Percentiles rank a stretch among this genome's conserved stretches.
These are phyloP conservation scores for Nettapus auritus DNA, from an alignment of 2,113 vertebrate genomes.

Conservation along the genomic window DNA sequence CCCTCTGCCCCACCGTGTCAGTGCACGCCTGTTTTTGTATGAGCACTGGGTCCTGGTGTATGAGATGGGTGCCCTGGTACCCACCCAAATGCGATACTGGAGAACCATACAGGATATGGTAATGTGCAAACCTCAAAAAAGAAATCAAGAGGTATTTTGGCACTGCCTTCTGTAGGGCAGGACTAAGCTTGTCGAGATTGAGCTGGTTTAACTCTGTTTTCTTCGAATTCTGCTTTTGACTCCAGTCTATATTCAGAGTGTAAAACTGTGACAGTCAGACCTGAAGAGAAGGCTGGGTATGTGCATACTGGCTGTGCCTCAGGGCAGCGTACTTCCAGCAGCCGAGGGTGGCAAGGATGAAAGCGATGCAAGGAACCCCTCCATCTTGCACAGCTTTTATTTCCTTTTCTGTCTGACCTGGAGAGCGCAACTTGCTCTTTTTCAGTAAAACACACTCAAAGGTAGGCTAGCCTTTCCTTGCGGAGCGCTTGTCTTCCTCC, in stretches of 20 bases:
- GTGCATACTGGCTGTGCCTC: neutral
- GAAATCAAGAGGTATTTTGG: neutral
- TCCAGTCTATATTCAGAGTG: neutral
- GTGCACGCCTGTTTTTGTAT: neutral
- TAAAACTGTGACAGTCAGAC: neutral
- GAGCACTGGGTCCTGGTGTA: neutral
- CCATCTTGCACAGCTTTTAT: neutral
- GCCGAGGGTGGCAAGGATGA: neutral
- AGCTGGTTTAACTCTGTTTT: neutral
- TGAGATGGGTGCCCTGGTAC: neutral
- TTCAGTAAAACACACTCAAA: neutral
- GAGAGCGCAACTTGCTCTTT: neutral
- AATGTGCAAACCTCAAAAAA: neutral
- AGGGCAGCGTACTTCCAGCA: neutral
- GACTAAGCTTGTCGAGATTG: neutral
- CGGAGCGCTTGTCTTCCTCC: neutral
- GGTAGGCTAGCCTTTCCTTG: neutral
- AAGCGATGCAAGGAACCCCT: neutral
- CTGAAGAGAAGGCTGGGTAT: neutral
- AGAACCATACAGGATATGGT: neutral
- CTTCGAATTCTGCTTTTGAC: neutral
- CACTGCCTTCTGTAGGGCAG: neutral
- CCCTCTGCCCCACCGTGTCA: neutral
- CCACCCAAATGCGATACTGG: rapidly evolving
- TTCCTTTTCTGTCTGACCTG: neutral